Base-by-base conservation (phyloP, 2,113 vertebrate species). In the Ictidomys tridecemlineatus region DNA sequence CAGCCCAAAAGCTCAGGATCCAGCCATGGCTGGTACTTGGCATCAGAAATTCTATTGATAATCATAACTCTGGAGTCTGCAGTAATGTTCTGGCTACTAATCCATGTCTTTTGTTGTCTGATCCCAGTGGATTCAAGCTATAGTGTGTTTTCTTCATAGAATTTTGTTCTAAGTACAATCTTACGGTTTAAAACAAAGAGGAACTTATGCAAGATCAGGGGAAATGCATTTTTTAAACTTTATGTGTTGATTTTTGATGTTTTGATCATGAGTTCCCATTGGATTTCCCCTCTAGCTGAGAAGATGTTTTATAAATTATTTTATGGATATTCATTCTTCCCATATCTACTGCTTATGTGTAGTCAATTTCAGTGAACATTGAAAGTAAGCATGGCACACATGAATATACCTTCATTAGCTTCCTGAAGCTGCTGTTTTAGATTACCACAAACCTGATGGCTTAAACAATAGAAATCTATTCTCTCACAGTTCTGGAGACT, bases 281-380 rank as follows among this genome's bases (percentile, higher is more conserved):
- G 82, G 45, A 89, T 45, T 79, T 67, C 26, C 20, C 32, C 26
- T 76, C 14, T 51, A 32, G 53, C 10, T 18, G 69, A 45, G 37
- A 56, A 85, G 37, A 37, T 56, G 6, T 92, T 85, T 91, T 74
- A 67, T 34, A 91, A 97, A 56, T 93, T 87, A 88, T 84, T 79
- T 86, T 73, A 53, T 42, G 67, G 70, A 42, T 37, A 42, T 22
- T 70, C 12, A 42, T 22, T 70, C 12, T 87, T 95, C 74, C 22
- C 48, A 84, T 72, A 37, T 37, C 10, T 16, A 61, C 22, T 34
- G 53, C 17, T 87, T 95, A 72, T 73, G 63, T 95, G 39, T 88
- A 80, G n/a, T 39, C 65, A 88, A 26, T 92, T 91, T 95, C n/a
- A 80, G 56, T 63, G 45, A 61, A 91, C n/a, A 77, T 10, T 34